These are phyloP conservation scores for Galeopsomyia nigrocyanea DNA, from an alignment of 2,888 invertebrate genomes.

Conservation along the genomic window DNA sequence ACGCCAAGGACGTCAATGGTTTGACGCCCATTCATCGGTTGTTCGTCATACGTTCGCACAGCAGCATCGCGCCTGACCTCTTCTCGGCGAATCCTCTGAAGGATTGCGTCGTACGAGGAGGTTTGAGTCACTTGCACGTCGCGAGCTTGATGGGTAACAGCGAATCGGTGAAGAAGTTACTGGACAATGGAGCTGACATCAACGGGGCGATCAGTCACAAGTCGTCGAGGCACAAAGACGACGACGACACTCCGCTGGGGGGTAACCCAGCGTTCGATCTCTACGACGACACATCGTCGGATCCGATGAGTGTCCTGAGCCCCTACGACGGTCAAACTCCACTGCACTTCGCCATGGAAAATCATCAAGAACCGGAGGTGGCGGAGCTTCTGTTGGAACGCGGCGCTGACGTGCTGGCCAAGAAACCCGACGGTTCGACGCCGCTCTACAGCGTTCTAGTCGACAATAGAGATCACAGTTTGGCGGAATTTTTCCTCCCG, in stretches of 20 bases:
- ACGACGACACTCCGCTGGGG: not conserved
- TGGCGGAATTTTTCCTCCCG: no score
- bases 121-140: slow-evolving; percentile 9
- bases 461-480: no score
- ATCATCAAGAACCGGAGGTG: no score
- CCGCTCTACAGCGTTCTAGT: no score
- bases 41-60: not conserved
- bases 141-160: not conserved
- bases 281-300: not conserved
- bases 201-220: not conserved
- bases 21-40: not conserved
- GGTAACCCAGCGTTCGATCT: not conserved
- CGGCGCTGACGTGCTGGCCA: no score
- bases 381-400: no score
- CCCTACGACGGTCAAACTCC: not conserved
- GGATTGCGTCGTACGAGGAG: not conserved
- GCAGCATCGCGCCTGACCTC: no score
- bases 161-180: not conserved
- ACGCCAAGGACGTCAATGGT: not conserved
- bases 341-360: no score
- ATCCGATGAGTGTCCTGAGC: not conserved
- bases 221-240: not conserved
- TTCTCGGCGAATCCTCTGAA: no score
- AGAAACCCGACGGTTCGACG: no score
- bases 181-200: not conserved